These are phyloP conservation scores for Penaeus monodon DNA, from an alignment of 2,888 invertebrate genomes.

Conservation along the genomic window DNA sequence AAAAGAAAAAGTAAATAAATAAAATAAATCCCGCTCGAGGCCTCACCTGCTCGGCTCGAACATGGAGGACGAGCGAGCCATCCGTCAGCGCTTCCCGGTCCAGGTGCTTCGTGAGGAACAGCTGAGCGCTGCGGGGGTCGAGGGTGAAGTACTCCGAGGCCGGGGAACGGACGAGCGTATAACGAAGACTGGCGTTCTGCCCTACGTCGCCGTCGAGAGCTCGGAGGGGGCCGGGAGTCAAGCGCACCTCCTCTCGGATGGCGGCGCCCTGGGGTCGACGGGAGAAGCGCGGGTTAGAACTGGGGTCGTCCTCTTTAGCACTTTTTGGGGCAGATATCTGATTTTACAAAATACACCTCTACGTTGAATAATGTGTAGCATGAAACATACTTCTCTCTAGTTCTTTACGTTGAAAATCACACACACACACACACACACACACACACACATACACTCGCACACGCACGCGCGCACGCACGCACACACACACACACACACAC, in stretches of 20 bases:
- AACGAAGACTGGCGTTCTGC: constrained; percentile 41
- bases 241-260: constrained; percentile 79
- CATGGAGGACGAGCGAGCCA: constrained; percentile 73
- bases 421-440: too few species aligned
- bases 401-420: too few species aligned
- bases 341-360: too few species aligned
- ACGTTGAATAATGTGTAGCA: too few species aligned
- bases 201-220: constrained; percentile 55
- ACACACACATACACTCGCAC: too few species aligned
- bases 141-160: constrained; percentile 81
- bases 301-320: not conserved
- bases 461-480: too few species aligned
- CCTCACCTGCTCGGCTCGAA: constrained; percentile 55
- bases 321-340: too few species aligned
- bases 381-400: too few species aligned
- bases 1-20: too few species aligned
- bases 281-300: too few species aligned
- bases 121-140: constrained; percentile 80
- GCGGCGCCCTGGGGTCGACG: constrained; percentile 75
- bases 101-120: constrained; percentile 84
- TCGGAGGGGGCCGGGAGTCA: constrained; percentile 70
- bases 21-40: too few species aligned
- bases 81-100: constrained; percentile 78
- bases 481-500: too few species aligned
- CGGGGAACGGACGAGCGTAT: constrained; percentile 41